Conservation (phyloP, 1,140 invertebrate species). For the Phenacoccus solenopsis region DNA sequence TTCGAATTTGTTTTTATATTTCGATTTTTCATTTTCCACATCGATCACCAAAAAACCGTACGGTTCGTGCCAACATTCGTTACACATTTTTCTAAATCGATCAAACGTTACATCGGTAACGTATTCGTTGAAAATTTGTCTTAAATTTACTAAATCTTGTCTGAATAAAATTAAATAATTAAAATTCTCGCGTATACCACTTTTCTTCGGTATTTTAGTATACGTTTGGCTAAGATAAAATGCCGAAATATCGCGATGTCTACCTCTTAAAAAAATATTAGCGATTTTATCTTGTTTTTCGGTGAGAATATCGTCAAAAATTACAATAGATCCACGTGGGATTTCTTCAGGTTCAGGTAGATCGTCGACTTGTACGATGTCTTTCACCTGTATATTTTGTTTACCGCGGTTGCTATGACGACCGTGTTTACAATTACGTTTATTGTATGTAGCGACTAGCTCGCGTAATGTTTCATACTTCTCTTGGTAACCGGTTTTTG, state of each 20-base stretch:
- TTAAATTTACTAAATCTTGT: constrained; percentile 34
- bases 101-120: too few species aligned
- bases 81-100: too few species aligned
- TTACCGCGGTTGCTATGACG: not conserved
- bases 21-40: too few species aligned
- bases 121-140: constrained; percentile 33
- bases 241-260: constrained; percentile 31
- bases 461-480: not conserved
- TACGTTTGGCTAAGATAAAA: constrained; percentile 35
- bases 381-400: not conserved
- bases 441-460: not conserved
- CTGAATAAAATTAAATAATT: constrained; percentile 34
- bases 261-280: constrained; percentile 32
- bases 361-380: not conserved
- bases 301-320: constrained; percentile 33
- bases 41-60: too few species aligned
- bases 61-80: too few species aligned
- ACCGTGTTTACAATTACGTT: too few species aligned
- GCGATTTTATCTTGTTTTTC: constrained; percentile 27
- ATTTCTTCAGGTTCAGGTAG: not conserved
- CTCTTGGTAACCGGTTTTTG: not conserved
- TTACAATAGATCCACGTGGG: constrained; percentile 26
- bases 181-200: constrained; percentile 31
- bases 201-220: constrained; percentile 33
- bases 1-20: too few species aligned